These are phyloP conservation scores for Prenolepis imparis DNA, from an alignment of 2,888 invertebrate species.

Conservation along the genomic window DNA sequence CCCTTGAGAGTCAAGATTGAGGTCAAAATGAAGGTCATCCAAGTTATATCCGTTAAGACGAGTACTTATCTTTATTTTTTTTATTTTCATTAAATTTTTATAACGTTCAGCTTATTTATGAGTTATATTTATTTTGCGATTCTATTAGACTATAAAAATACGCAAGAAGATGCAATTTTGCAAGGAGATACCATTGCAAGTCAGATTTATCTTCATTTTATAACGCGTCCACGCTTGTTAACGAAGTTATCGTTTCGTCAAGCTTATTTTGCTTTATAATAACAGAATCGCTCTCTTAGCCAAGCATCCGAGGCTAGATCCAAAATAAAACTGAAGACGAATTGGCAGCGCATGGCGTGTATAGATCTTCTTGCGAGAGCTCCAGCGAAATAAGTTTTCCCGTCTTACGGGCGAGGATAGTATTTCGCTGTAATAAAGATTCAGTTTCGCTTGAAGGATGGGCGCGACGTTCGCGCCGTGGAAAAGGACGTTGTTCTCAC, in stretches of 20 bases:
- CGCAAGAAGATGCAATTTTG: neutral
- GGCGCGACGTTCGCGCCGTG: slow-evolving; percentile 26
- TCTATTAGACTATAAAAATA: neutral
- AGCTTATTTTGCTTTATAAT: slow-evolving; percentile 34
- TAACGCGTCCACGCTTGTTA: neutral
- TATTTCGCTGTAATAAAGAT: slow-evolving; percentile 57
- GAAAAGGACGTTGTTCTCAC: slow-evolving; percentile 27
- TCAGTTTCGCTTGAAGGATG: slow-evolving; percentile 53
- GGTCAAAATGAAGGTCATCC: no score
- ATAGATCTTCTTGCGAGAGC: slow-evolving; percentile 41
- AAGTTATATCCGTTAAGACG: no score
- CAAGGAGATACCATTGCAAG: neutral
- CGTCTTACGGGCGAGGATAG: slow-evolving; percentile 41
- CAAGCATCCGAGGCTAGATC: slow-evolving; percentile 3
- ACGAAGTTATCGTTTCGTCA: slow-evolving; percentile 46
- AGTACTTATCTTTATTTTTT: no score
- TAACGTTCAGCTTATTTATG: neutral
- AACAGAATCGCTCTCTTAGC: slow-evolving; percentile 30
- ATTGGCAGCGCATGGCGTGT: slow-evolving; percentile 24
- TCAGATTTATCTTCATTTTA: slow-evolving; percentile 30
- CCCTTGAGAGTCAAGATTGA: no score
- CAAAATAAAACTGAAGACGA: slow-evolving; percentile 44
- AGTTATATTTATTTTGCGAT: neutral
- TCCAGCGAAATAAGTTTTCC: slow-evolving; percentile 46
- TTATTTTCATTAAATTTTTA: neutral